Conservation (phyloP, 2,888 invertebrate species). For the Diaprepes abbreviatus region DNA sequence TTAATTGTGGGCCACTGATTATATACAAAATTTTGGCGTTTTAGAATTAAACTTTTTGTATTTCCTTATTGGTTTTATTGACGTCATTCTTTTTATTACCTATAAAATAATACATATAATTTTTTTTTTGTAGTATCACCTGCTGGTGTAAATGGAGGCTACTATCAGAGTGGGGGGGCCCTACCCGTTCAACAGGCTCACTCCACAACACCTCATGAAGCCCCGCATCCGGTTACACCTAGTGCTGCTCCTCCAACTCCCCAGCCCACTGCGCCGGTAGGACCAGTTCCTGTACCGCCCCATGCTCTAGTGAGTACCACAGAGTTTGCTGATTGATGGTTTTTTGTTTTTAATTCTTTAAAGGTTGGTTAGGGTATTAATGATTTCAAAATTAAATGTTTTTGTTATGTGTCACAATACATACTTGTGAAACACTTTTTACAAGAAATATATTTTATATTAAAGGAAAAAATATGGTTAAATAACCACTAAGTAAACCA, state of each 20-base stretch:
- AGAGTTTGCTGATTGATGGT: slow-evolving; percentile 25
- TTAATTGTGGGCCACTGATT: no score
- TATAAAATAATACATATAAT: not conserved
- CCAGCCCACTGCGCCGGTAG: slow-evolving; percentile 67
- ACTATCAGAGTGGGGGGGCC: slow-evolving; percentile 80
- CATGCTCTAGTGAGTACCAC: slow-evolving; percentile 62
- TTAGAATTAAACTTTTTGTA: no score
- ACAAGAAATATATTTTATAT: no score
- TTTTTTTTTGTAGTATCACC: slow-evolving; percentile 66
- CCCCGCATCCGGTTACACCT: slow-evolving; percentile 70
- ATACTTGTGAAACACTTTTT: no score
- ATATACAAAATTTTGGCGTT: no score
- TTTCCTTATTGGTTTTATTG: no score
- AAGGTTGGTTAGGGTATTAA: slow-evolving; percentile 28
- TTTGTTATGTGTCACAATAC: no score
- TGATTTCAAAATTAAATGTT: no score
- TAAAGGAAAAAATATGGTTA: no score
- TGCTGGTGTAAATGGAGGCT: slow-evolving; percentile 79
- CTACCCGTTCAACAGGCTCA: slow-evolving; percentile 89
- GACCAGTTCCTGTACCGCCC: slow-evolving; percentile 59
- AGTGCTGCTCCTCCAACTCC: slow-evolving; percentile 69
- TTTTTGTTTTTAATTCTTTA: slow-evolving; percentile 20
- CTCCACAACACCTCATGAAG: slow-evolving; percentile 88
- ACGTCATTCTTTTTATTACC: no score
- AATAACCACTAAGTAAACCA: no score